Percentiles rank a stretch among this genome's conserved stretches.
phyloP scores from a whole-genome alignment of 1,140 invertebrate species.

The Apocrypta bakeri region DNA sequence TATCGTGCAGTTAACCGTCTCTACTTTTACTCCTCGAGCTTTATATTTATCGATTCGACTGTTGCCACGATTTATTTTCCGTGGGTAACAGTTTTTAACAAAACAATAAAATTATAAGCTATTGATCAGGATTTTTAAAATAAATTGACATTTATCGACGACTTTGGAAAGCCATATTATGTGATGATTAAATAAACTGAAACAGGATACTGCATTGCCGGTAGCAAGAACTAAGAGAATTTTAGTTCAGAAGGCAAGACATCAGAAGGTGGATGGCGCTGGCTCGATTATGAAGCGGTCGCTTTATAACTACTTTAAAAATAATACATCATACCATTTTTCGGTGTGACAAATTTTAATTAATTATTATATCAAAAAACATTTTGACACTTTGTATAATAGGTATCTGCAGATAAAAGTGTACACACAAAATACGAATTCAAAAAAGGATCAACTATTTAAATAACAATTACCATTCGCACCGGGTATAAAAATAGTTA shows the following conservation, averaged over 20 bases:
- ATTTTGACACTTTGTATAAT: no score
- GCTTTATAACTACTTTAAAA: not conserved
- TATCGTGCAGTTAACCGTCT: not conserved
- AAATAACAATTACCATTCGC: not conserved
- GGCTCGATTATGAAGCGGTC: not conserved
- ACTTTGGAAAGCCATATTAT: no score
- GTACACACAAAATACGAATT: not conserved
- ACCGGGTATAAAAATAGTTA: not conserved
- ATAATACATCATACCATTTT: not conserved
- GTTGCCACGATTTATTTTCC: not conserved
- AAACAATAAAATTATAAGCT: no score
- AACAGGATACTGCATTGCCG: slow-evolving; percentile 3
- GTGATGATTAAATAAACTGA: not conserved
- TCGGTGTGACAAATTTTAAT: not conserved
- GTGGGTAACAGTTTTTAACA: not conserved
- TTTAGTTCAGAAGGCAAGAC: not conserved
- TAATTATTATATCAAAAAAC: not conserved
- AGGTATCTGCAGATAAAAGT: not conserved
- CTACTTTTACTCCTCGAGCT: not conserved
- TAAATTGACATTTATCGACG: no score
- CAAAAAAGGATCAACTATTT: no score
- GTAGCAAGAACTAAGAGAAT: not conserved
- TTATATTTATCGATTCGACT: not conserved
- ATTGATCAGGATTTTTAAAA: no score
- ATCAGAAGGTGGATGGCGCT: not conserved